Percentiles rank a stretch among this genome's conserved stretches.
phyloP scores from a whole-genome alignment of 2,113 vertebrate genomes.

The Platycercus adscitus region DNA sequence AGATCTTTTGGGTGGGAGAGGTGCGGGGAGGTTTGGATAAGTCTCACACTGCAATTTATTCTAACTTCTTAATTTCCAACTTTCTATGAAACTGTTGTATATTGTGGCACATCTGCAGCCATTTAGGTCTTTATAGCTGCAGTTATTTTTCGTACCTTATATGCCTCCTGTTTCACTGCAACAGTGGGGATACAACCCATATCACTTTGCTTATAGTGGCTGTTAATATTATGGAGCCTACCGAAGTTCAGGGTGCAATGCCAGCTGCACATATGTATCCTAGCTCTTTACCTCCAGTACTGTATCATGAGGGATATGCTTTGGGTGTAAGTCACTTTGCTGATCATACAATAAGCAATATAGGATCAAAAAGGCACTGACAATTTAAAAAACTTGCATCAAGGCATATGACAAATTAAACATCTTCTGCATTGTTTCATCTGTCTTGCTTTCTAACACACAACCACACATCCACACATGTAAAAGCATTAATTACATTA shows the following conservation, averaged over 20 bases:
- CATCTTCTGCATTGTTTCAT: neutral
- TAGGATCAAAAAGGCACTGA: neutral
- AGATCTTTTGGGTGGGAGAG: neutral
- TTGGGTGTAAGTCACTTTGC: neutral
- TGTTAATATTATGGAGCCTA: neutral
- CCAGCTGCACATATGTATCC: neutral
- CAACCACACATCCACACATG: fast-evolving
- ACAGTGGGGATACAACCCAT: neutral
- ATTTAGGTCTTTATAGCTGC: neutral
- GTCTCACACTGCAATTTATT: neutral
- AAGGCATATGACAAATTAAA: neutral
- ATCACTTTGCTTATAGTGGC: neutral
- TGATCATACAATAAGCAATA: neutral
- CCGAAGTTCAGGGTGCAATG: fast-evolving
- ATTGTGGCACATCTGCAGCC: neutral
- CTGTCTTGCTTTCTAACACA: neutral
- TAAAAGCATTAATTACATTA: neutral
- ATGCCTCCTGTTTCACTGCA: neutral
- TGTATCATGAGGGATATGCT: neutral
- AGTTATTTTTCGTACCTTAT: neutral
- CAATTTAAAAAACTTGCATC: neutral
- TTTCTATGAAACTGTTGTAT: neutral
- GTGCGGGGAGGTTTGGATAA: too few relatives aligned
- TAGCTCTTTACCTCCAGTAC: neutral
- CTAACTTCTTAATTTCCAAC: neutral